Conservation (phyloP, 2,797 vertebrate genomes). For the Tragopan temminckii region DNA sequence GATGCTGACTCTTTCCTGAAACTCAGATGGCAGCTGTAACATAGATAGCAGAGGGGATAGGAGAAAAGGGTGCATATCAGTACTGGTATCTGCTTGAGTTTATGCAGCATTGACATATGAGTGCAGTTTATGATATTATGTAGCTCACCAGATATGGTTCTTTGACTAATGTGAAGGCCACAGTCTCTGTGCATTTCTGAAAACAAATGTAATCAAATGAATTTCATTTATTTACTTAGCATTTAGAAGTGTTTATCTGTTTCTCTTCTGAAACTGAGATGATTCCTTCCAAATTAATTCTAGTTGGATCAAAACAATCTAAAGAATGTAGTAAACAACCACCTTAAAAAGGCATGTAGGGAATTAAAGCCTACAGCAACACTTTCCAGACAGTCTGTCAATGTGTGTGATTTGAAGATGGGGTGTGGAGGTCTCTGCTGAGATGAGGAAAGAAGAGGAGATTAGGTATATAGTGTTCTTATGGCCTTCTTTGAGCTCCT, state of each 20-base stretch:
- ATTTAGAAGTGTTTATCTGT: background rate
- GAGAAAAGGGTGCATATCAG: background rate
- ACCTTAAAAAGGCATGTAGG: background rate
- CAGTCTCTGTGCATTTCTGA: background rate
- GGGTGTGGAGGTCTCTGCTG: background rate
- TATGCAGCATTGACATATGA: background rate
- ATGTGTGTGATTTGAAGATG: background rate
- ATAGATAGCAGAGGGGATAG: background rate
- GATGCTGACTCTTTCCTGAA: slow-evolving; percentile 92
- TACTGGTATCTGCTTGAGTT: background rate
- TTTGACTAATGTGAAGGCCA: background rate
- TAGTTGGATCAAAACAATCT: background rate
- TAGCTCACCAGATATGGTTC: background rate
- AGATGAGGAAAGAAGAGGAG: background rate
- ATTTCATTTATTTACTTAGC: background rate
- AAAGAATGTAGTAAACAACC: background rate
- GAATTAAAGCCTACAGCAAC: background rate
- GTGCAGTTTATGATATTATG: background rate
- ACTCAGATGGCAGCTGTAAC: slow-evolving; percentile 89
- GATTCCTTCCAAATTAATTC: background rate
- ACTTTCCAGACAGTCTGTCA: background rate
- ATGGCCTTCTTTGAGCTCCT: background rate
- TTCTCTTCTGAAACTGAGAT: background rate
- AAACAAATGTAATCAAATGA: background rate
- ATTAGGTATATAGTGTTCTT: background rate